Evolutionary conservation across 2,888 invertebrate species (phyloP), one percentile per base, ranked within the genome.

Genomic region (Tanytarsus gracilentus): DNA sequence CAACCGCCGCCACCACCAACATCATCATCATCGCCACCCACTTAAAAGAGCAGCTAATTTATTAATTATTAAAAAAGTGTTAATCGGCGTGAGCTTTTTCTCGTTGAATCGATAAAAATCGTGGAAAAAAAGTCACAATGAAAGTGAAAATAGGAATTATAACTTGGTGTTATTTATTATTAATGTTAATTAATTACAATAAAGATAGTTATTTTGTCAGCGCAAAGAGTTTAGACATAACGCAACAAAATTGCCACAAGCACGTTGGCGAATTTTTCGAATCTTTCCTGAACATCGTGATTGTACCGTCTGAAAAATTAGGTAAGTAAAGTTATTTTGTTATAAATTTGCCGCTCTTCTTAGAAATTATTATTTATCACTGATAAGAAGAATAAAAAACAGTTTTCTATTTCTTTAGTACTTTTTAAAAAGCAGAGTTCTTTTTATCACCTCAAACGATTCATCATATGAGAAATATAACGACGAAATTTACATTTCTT

Each of bases 101-200:
- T 23, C 18, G 36, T 44, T 44, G 18, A 18, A 23, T 11, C 18
- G 18, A 23, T 18, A 8, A 23, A 18, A 18, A 23, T 23, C n/a
- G 48, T 23, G 36, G 26, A 55, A 27, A 55, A 26, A 18, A 52
- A 55, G 39, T 16, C 14, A 48, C 25, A 48, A 30, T 48, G 48
- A 58, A 58, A 58, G 48, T 58, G 44, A 58, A 58, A 58, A 48
- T 58, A 58, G 48, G 44, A 44, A 30, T 48, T 48, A n/a, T n/a
- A n/a, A 40, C 40, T 44, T 58, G 40, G 58, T 58, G 58, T 58
- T 58, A 58, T 58, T 58, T 58, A 48, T 48, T 58, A 40, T 58
- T 58, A 26, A 58, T 58, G 29, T 58, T 58, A 58, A 58, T 58
- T 23, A 58, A 58, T 58, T 48, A 58, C 48, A 58, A n/a, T n/a